These are phyloP conservation scores for Lepidotrigona ventralis DNA, from an alignment of 1,140 invertebrate species.

Conservation along the genomic window DNA sequence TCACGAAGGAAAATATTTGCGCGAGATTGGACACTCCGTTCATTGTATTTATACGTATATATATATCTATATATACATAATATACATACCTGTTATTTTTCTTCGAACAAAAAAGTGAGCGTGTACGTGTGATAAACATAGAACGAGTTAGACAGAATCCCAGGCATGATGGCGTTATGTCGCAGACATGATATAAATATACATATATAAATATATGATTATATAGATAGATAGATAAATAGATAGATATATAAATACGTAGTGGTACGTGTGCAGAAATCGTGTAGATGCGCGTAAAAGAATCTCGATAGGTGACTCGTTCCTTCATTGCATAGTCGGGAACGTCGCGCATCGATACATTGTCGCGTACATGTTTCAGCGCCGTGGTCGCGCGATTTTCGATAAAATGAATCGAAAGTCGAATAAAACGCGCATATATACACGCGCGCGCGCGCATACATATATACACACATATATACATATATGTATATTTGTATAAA, in stretches of 20 bases:
- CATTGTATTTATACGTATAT: slow-evolving; percentile 56
- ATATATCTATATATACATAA: slow-evolving; percentile 59
- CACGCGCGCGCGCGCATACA: no score
- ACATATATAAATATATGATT: slow-evolving; percentile 35
- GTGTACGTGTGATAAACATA: slow-evolving; percentile 41
- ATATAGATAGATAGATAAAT: slow-evolving; percentile 10
- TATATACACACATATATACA: no score
- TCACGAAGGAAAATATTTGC: not conserved
- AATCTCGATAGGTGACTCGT: slow-evolving; percentile 37
- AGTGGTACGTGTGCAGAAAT: not conserved
- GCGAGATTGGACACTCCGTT: slow-evolving; percentile 19
- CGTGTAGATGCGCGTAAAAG: slow-evolving; percentile 19
- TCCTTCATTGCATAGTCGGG: slow-evolving; percentile 41
- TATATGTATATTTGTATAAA: slow-evolving; percentile 20
- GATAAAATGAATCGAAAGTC: not conserved
- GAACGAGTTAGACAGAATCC: not conserved
- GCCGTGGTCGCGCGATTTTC: not conserved
- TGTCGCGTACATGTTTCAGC: not conserved
- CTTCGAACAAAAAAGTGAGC: slow-evolving; percentile 46
- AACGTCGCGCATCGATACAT: not conserved
- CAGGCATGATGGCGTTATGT: slow-evolving; percentile 1
- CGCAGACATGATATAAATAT: slow-evolving; percentile 8
- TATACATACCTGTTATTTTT: slow-evolving; percentile 64
- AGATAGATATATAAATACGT: not conserved
- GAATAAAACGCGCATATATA: not conserved